Base-by-base conservation (phyloP, 2,888 invertebrate species). In the Diloba caeruleocephala region DNA sequence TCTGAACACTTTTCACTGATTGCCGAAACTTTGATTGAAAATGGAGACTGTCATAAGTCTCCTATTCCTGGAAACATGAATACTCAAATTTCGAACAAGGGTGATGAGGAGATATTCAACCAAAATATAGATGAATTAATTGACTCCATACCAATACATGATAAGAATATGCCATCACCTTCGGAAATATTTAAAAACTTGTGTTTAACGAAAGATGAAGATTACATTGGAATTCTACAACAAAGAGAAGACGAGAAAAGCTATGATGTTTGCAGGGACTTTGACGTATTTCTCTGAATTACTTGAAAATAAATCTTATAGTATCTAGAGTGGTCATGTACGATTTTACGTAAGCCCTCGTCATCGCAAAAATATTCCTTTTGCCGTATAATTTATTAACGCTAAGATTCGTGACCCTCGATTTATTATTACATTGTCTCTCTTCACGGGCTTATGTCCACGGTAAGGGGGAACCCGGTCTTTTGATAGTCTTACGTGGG, bases 121-220 rank as follows among this genome's bases (percentile, higher is more conserved):
- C 61, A 92, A 8, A 81, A 83, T 28, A 78, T 88, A 50, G 85
- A 87, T 85, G 73, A 87, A 41, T 58, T 90, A 15, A 88, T 87
- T 36, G 81, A 86, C 26, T 77, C 79, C 4, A 79, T 88, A 58
- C 81, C 85, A 19, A 64, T 74, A 36, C 79, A 90, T 45, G 88
- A 94, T 33, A 94, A 94, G 61, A 94, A 93, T 79, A 82, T 94
- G 10, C 95, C 95, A 49, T 96, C 96, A 1, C 95, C 96, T 7
- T 95, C 96, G 21, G 94, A 95, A 71, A 95, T 95, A 65, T 89
- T 96, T 58, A 94, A 95, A 84, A 95, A 95, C 62, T 88, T 96
- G 62, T 94, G 94, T 65, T 87, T 96, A 38, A 94, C 91, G 1
- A 88, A 83, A 48, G 91, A 95, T 79, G 88, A 92, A 14, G 87